These are phyloP conservation scores for Esperia sulphurella DNA, from an alignment of 2,888 invertebrate species.

Conservation along the genomic window DNA sequence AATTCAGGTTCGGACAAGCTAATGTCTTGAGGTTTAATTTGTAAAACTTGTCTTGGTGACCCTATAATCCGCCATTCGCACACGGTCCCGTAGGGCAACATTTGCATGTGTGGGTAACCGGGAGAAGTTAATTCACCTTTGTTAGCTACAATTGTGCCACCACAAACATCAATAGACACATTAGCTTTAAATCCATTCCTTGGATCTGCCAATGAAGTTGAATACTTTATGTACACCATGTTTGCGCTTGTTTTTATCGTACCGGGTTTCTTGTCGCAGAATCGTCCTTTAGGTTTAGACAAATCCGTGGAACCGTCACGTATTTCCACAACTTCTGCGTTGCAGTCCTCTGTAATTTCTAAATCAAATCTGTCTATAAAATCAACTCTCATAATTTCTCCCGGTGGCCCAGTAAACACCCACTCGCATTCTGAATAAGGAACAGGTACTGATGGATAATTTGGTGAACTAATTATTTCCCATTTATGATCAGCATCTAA, in stretches of 20 bases:
- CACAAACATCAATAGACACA: conserved; percentile 79
- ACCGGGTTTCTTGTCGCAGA: conserved; percentile 81
- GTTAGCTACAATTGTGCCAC: conserved; percentile 81
- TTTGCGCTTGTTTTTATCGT: conserved; percentile 82
- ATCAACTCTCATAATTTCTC: conserved; percentile 86
- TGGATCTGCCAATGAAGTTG: conserved; percentile 83
- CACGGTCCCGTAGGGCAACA: conserved; percentile 75
- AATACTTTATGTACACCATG: conserved; percentile 84
- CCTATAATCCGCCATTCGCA: conserved; percentile 87
- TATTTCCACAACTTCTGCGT: conserved; percentile 85
- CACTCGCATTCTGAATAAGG: conserved; percentile 91
- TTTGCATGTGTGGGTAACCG: conserved; percentile 78
- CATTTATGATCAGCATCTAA: conserved; percentile 68
- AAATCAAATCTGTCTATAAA: conserved; percentile 88
- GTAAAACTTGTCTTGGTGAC: conserved; percentile 31
- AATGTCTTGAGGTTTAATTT: conserved; percentile 39
- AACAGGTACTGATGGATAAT: conserved; percentile 88
- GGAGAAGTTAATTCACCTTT: conserved; percentile 84
- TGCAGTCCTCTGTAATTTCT: conserved; percentile 43
- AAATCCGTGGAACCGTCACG: conserved; percentile 88
- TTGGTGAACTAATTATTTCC: conserved; percentile 85
- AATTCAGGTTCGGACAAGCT: conserved; percentile 45
- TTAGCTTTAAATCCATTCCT: conserved; percentile 88
- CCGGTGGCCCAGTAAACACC: conserved; percentile 85
- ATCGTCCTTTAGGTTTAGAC: conserved; percentile 82